Conservation (phyloP, 2,113 vertebrate species). For the Arothron firmamentum region DNA sequence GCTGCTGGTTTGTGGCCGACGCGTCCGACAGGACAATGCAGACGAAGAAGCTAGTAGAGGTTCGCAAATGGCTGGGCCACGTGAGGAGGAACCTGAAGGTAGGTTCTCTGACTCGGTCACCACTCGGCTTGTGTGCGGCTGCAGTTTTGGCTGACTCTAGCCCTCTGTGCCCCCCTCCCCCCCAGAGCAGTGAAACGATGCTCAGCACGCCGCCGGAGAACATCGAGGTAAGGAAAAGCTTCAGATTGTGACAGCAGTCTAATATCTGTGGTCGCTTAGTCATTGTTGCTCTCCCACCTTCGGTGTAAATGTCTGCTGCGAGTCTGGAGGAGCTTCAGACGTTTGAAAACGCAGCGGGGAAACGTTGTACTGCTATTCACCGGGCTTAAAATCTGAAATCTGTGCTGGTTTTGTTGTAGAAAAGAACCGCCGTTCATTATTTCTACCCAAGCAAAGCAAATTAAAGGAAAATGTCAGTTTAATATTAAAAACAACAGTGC, state of each 20-base stretch:
- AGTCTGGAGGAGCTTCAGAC: slow-evolving; percentile 34
- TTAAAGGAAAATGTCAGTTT: too few relatives aligned
- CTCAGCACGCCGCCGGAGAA: slow-evolving; percentile 41
- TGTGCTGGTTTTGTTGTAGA: too few relatives aligned
- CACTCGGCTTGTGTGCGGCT: background rate
- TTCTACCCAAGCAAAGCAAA: too few relatives aligned
- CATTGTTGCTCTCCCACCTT: slow-evolving; percentile 50
- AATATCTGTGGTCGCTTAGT: slow-evolving; percentile 51
- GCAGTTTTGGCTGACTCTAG: background rate
- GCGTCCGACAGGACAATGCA: rapidly evolving
- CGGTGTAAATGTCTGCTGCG: slow-evolving; percentile 7
- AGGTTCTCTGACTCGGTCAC: slow-evolving; percentile 1
- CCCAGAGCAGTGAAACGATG: slow-evolving; percentile 29
- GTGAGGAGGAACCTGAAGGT: slow-evolving; percentile 25
- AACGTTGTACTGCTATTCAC: too few relatives aligned
- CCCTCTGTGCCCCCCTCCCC: slow-evolving; percentile 28
- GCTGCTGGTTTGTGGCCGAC: slow-evolving; percentile 20
- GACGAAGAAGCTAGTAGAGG: slow-evolving; percentile 27
- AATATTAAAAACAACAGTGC: too few relatives aligned
- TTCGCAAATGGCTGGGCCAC: rapidly evolving
- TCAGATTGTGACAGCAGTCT: background rate
- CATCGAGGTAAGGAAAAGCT: slow-evolving; percentile 45
- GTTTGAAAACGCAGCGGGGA: slow-evolving; percentile 18
- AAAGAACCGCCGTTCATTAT: too few relatives aligned
- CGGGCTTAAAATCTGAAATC: too few relatives aligned